Base-by-base conservation (phyloP, 2,888 invertebrate species). In the Plemyria rubiginata region DNA sequence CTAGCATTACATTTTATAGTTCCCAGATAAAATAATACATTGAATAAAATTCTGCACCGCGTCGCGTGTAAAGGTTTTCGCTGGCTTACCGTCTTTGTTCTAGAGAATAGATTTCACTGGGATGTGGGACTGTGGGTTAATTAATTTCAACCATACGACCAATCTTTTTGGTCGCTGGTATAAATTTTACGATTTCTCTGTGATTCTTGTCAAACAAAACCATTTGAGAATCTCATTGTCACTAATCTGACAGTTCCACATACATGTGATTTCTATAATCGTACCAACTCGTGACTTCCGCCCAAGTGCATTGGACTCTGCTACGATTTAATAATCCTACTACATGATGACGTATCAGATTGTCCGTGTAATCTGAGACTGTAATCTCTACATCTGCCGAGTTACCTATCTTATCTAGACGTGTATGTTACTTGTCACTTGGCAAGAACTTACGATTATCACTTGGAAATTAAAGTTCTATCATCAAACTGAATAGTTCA, bases 301-400 rank as follows among this genome's bases (percentile, higher is more conserved):
- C n/a, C 52, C 11, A 41, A 52, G 59, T 53, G 48, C 59, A 41
- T 60, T 48, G 59, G 49, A 48, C 59, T 41, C 54, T 9, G 28
- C 45, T 54, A 45, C 43, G 51, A 46, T 52, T 52, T 38, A 52
- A 50, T 60, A 60, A 50, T 43, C 36, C 49, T 45, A 41, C 49
- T 36, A 58, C 43, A 51, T 32, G 49, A 49, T 49, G 60, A 54
- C 60, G 54, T 54, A 49, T 60, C 60, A 32, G 54, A 54, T 60
- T 41, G 49, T 60, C 49, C 60, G n/a, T 60, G 60, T 60, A 60
- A 60, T 43, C 49, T 54, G 60, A 60, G 49, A 49, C 54, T 32
- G 49, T 54, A 60, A 60, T 60, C 60, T 60, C 49, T 32, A 36
- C 54, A 49, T 60, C 53, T 59, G 52, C 60, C 54, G 41, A 32